A percentile compares a stretch with the other conserved stretches of the same genome.
Evolutionary conservation across 2,113 vertebrate species (phyloP).

Genomic region (Rattus norvegicus): DNA sequence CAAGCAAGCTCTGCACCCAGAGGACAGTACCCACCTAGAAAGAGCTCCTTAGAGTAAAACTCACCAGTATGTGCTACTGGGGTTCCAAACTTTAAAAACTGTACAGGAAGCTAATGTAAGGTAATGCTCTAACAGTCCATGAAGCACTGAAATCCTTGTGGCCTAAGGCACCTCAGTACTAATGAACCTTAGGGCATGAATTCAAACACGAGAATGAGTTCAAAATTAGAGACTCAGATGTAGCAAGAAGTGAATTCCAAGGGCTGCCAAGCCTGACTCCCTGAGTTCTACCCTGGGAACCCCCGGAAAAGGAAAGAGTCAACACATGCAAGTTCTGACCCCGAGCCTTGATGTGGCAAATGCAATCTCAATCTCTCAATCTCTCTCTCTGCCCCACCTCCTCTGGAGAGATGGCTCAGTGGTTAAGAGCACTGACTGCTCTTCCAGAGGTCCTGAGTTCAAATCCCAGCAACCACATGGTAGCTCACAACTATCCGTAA

Average conservation of each 20-base stretch:
- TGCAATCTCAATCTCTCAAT: neutral
- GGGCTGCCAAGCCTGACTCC: neutral
- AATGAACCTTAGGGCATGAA: neutral
- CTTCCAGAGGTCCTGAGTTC: too few relatives aligned
- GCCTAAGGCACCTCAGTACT: neutral
- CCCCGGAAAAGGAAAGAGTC: too few relatives aligned
- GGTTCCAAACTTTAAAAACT: constrained; percentile 27
- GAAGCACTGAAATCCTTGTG: neutral
- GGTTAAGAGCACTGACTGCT: too few relatives aligned
- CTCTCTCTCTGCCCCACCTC: too few relatives aligned
- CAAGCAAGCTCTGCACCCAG: neutral
- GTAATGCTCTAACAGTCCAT: neutral
- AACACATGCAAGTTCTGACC: neutral
- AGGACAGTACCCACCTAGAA: neutral
- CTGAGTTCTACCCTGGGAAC: neutral
- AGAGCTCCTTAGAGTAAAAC: constrained; percentile 1
- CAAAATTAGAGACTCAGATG: neutral
- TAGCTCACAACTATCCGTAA: too few relatives aligned
- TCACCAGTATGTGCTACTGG: neutral
- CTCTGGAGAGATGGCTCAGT: too few relatives aligned
- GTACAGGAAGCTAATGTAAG: neutral
- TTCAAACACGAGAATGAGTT: neutral
- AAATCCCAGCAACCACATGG: too few relatives aligned
- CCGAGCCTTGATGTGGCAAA: neutral
- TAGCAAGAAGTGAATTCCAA: neutral